Evolutionary conservation across 2,113 vertebrate genomes (phyloP).

Genomic region (Hypomesus transpacificus): DNA sequence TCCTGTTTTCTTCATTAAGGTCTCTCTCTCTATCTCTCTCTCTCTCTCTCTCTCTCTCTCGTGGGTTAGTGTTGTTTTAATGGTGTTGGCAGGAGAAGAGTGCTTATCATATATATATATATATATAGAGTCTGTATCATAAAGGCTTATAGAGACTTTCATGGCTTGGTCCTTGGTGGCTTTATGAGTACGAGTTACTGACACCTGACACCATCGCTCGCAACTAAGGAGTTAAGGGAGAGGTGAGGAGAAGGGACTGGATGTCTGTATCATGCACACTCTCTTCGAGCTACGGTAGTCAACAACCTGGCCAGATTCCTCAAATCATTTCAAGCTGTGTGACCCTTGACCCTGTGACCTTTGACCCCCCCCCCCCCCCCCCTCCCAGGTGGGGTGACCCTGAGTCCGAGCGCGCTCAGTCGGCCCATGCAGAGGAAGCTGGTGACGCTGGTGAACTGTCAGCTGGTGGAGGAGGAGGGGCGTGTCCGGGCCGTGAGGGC

Average conservation of each 20-base stretch:
- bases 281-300: too few species aligned
- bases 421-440: constrained; percentile 97
- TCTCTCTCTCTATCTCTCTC: too few species aligned
- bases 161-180: background rate
- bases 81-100: background rate
- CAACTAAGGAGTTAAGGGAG: too few species aligned
- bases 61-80: background rate
- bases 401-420: constrained; percentile 87
- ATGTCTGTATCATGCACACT: too few species aligned
- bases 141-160: background rate
- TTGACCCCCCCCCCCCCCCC: constrained; percentile 1
- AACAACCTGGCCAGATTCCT: background rate
- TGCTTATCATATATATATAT: too few species aligned
- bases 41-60: background rate
- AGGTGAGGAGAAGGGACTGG: too few species aligned
- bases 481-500: constrained; percentile 87
- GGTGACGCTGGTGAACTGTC: constrained; percentile 93
- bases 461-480: constrained; percentile 94
- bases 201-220: background rate
- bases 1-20: too few species aligned
- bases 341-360: background rate
- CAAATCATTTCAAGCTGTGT: background rate
- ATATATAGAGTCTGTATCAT: background rate
- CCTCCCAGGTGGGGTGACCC: constrained; percentile 77
- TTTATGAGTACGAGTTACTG: background rate